Evolutionary conservation across 2,113 vertebrate species (phyloP).

Genomic region (Plestiodon gilberti): DNA sequence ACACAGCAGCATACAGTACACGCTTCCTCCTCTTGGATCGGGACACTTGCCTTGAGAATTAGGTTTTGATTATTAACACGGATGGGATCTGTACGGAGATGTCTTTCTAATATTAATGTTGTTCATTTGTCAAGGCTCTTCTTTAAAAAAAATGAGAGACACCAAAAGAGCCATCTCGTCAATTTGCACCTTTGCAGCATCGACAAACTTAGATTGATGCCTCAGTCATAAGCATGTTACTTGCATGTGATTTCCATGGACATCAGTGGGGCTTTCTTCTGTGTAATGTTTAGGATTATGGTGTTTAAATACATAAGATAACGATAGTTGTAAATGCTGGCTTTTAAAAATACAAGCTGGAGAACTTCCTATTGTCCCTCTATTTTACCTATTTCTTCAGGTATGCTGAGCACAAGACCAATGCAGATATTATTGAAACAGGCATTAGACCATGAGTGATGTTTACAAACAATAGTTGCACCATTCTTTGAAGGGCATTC

Average conservation of each 20-base stretch:
- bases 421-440: neutral
- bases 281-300: neutral
- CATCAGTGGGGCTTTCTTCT: neutral
- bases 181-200: neutral
- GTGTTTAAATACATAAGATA: constrained; percentile 3
- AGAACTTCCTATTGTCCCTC: neutral
- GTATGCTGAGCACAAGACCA: constrained; percentile 15
- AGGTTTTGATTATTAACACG: neutral
- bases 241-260: neutral
- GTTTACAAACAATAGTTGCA: constrained; percentile 27
- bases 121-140: neutral
- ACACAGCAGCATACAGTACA: neutral
- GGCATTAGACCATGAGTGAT: constrained; percentile 22
- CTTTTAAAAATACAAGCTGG: constrained; percentile 5
- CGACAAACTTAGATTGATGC: neutral
- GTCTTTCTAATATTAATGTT: neutral
- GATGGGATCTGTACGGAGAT: neutral
- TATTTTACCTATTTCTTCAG: neutral
- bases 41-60: neutral
- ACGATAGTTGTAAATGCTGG: neutral
- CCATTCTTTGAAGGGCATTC: constrained; percentile 42
- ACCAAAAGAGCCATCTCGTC: constrained; percentile 4
- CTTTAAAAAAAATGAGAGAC: constrained; percentile 9
- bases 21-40: neutral
- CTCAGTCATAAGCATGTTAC: neutral